Base-by-base conservation (phyloP, 1,140 invertebrate species). In the Bradynema listronoti region DNA sequence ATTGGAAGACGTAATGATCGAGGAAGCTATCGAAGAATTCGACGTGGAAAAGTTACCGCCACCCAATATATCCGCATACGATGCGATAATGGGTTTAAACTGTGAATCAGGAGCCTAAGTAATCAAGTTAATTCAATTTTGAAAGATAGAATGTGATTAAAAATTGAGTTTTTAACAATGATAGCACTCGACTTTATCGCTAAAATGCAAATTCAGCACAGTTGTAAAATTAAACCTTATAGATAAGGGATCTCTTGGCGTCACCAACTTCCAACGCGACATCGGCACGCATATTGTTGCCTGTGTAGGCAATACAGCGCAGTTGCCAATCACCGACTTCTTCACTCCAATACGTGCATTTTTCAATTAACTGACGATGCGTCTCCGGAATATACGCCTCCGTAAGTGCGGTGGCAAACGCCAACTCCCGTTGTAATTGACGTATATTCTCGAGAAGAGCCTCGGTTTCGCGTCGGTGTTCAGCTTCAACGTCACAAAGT, bases 311-410 rank as follows among this genome's bases (percentile, higher is more conserved):
- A 43, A 64, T 64, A 81, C 91, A 95, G 78, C 88, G 89, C 9
- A 97, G 83, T 78, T 97, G 91, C 89, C 92, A 99, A 79, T 98
- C 93, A 16, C 91, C 92, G 46, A 93, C 91, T 70, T 96, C 91
- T 80, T 96, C 91, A 81, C 95, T 96, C 90, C 91, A 97, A 71
- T 88, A 86, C 14, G 91, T 88, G 78, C 92, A 88, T 32, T 27
- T 50, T 72, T 94, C 89, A 59, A 96, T 90, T 80, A 92, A 85
- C 56, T 88, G 87, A 85, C 87, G 86, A 81, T 93, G 94, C 75
- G 92, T 87, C 68, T 85, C 84, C 4, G 93, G 92, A 79, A 98
- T 93, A 73, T 90, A 95, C 36, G 85, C 86, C 77, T 94, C 83
- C 60, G 87, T 85, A 11, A 86, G 75, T 1, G 90, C 79, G 78